These are phyloP conservation scores for Eurystomus gularis DNA, from an alignment of 2,113 vertebrate species.

Conservation along the genomic window DNA sequence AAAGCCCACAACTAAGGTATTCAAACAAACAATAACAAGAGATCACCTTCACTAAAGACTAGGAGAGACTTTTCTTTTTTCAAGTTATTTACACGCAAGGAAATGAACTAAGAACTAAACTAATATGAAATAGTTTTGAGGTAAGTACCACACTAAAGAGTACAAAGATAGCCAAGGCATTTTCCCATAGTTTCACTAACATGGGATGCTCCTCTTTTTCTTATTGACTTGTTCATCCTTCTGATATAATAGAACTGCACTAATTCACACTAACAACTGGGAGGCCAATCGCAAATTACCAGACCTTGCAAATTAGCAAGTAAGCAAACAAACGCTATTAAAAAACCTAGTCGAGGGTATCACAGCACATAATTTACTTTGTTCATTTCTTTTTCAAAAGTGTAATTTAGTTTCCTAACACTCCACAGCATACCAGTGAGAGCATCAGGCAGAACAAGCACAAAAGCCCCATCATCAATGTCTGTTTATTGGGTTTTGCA, in stretches of 20 bases:
- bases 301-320: constrained; percentile 56
- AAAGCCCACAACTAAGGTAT: constrained; percentile 1
- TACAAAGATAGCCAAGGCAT: background rate
- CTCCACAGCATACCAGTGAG: background rate
- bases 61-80: background rate
- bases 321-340: constrained; percentile 40
- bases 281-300: background rate
- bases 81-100: background rate
- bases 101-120: background rate
- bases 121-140: background rate
- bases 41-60: constrained; percentile 36
- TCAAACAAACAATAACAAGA: constrained; percentile 42
- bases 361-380: background rate
- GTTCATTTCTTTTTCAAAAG: constrained; percentile 9
- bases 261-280: constrained; percentile 2
- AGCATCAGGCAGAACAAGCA: background rate
- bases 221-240: background rate
- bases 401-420: background rate
- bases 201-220: background rate
- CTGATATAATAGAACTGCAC: background rate
- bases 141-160: background rate
- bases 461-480: background rate
- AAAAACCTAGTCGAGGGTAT: constrained; percentile 22
- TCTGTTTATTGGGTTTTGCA: background rate
- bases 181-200: background rate